Evolutionary conservation across 2,113 vertebrate species (phyloP).

Genomic region (Microcebus griseorufus): DNA sequence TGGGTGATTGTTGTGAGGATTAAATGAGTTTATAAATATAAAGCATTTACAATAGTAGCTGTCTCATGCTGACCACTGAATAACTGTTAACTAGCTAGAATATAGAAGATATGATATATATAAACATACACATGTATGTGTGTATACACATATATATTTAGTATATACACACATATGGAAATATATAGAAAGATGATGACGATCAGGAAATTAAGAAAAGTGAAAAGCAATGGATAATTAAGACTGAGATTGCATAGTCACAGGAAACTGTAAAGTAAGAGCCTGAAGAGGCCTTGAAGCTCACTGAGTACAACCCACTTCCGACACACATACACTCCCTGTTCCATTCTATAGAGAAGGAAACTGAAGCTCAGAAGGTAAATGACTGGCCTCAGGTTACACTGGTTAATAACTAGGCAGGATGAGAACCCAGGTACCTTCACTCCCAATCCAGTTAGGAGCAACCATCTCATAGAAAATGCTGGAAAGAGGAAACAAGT

Average conservation of each 20-base stretch:
- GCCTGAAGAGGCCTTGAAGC: background rate
- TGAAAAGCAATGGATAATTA: background rate
- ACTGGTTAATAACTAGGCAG: background rate
- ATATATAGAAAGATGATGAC: background rate
- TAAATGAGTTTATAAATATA: background rate
- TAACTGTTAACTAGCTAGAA: background rate
- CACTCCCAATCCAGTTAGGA: background rate
- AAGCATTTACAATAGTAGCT: background rate
- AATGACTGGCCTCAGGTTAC: background rate
- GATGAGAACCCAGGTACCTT: background rate
- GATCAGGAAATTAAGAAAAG: background rate
- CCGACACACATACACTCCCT: background rate
- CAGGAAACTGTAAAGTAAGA: background rate
- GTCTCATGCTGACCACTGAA: background rate
- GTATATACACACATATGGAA: background rate
- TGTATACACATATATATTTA: background rate
- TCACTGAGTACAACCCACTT: background rate
- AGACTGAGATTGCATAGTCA: background rate
- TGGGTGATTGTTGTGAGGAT: background rate
- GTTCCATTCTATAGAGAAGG: background rate
- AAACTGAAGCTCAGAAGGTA: background rate
- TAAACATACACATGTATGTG: background rate
- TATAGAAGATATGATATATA: background rate
- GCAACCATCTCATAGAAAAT: background rate
- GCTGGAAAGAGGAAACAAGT: background rate